Evolutionary conservation across 2,888 invertebrate species (phyloP).

Genomic region (Ernsta delagoae): DNA sequence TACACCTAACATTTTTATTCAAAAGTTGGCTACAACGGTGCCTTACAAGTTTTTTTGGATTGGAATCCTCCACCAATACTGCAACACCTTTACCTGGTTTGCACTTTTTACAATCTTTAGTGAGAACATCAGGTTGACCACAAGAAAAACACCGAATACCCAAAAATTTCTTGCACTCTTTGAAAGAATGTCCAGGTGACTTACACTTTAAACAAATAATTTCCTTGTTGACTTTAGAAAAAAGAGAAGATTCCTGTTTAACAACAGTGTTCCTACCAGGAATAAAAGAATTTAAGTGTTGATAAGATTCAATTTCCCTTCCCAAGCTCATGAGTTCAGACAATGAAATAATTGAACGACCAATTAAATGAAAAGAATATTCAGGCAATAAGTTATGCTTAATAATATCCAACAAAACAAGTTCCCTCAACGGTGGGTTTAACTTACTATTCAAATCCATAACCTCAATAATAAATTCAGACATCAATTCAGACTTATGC

Average conservation of each 20-base stretch:
- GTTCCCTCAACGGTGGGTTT: not conserved
- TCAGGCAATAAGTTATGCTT: not conserved
- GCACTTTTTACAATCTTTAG: conserved; percentile 10
- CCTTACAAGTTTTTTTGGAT: conserved; percentile 5
- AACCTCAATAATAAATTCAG: conserved; percentile 5
- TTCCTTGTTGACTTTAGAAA: not conserved
- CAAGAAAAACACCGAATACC: conserved; percentile 7
- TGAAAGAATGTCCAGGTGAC: not conserved
- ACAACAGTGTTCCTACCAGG: not conserved
- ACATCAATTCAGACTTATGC: not conserved
- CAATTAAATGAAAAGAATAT: conserved; percentile 6
- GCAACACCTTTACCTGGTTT: conserved; percentile 4
- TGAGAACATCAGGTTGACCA: conserved; percentile 11
- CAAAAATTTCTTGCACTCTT: not conserved
- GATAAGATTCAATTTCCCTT: conserved; percentile 1
- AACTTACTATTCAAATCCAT: not conserved
- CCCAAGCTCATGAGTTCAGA: not conserved
- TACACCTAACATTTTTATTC: not conserved
- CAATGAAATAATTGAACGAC: conserved; percentile 3
- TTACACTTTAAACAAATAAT: not conserved
- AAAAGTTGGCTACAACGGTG: conserved; percentile 9
- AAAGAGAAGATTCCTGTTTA: conserved; percentile 1
- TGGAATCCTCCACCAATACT: not conserved
- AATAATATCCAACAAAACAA: conserved; percentile 1
- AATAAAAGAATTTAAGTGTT: not conserved